Conservation (phyloP, 2,113 vertebrate genomes). For the Semicossyphus pulcher region DNA sequence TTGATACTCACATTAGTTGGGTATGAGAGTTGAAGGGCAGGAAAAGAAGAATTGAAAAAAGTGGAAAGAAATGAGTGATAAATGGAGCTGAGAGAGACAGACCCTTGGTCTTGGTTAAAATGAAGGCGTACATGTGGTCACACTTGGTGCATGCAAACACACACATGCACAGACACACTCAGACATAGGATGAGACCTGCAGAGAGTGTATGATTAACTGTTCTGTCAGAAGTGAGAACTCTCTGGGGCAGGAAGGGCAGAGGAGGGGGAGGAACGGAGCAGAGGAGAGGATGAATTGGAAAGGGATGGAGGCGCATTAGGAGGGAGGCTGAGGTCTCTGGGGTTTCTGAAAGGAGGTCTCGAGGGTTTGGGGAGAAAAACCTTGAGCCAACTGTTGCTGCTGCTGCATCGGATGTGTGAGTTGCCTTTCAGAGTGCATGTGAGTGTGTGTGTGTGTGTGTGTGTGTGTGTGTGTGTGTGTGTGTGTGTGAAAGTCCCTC, state of each 20-base stretch:
- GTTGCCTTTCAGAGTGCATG: slow-evolving; percentile 8
- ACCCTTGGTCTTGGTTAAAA: slow-evolving; percentile 57
- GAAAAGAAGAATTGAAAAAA: not conserved
- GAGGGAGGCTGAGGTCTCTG: slow-evolving; percentile 58
- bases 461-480: slow-evolving; percentile 12
- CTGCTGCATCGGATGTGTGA: slow-evolving; percentile 14
- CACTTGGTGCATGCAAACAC: not conserved
- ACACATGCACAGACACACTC: slow-evolving; percentile 6
- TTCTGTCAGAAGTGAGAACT: slow-evolving; percentile 75
- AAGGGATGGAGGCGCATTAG: slow-evolving; percentile 65
- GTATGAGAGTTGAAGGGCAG: not conserved
- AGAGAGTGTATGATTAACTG: slow-evolving; percentile 77
- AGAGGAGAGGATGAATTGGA: slow-evolving; percentile 61
- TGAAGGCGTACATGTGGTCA: slow-evolving; percentile 68
- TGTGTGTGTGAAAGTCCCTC: not conserved
- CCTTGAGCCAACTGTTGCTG: slow-evolving; percentile 68
- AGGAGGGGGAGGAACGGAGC: slow-evolving; percentile 57
- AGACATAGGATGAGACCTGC: slow-evolving; percentile 62
- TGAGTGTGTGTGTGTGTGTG: slow-evolving; percentile 22
- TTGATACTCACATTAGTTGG: not conserved
- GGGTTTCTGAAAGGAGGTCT: slow-evolving; percentile 57
- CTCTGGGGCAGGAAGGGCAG: slow-evolving; percentile 68
- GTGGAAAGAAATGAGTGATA: slow-evolving; percentile 10
- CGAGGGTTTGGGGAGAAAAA: slow-evolving; percentile 27
- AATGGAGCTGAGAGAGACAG: slow-evolving; percentile 34